Percentiles rank a stretch among this genome's conserved stretches.
phyloP scores from a whole-genome alignment of 1,140 invertebrate genomes.

The Campoletis sonorensis region DNA sequence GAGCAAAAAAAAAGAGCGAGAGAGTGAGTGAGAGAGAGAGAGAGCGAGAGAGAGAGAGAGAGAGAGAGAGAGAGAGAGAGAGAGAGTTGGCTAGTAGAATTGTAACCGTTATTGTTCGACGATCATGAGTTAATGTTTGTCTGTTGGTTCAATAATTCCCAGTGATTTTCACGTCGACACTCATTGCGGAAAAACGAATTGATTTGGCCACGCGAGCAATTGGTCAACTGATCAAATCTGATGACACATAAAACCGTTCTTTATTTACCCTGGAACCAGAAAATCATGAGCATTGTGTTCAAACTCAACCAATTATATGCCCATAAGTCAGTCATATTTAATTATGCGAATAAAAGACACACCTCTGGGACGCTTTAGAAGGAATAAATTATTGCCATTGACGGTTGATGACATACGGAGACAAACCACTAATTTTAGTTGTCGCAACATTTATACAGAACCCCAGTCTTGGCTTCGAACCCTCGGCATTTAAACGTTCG shows the following conservation, averaged over 20 bases:
- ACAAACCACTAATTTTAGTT: too few relatives aligned
- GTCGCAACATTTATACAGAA: too few relatives aligned
- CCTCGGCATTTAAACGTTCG: background rate
- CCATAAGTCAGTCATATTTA: too few relatives aligned
- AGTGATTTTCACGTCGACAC: background rate
- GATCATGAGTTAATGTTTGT: conserved; percentile 36
- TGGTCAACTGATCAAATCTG: conserved; percentile 17
- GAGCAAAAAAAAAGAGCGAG: background rate
- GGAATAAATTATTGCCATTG: too few relatives aligned
- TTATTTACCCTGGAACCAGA: background rate
- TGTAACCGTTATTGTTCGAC: background rate
- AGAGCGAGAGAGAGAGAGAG: too few relatives aligned
- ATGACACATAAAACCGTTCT: background rate
- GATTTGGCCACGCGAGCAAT: background rate
- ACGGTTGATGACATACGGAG: too few relatives aligned
- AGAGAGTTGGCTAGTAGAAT: background rate
- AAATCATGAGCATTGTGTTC: background rate
- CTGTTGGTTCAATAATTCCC: background rate
- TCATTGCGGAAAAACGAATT: background rate
- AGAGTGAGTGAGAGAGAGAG: background rate
- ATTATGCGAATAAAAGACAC: too few relatives aligned
- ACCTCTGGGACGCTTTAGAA: too few relatives aligned
- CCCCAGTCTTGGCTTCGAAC: background rate
- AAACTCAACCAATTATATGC: too few relatives aligned
- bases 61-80: background rate